Conservation (phyloP, 1,140 invertebrate genomes). For the Lepidurus apus region DNA sequence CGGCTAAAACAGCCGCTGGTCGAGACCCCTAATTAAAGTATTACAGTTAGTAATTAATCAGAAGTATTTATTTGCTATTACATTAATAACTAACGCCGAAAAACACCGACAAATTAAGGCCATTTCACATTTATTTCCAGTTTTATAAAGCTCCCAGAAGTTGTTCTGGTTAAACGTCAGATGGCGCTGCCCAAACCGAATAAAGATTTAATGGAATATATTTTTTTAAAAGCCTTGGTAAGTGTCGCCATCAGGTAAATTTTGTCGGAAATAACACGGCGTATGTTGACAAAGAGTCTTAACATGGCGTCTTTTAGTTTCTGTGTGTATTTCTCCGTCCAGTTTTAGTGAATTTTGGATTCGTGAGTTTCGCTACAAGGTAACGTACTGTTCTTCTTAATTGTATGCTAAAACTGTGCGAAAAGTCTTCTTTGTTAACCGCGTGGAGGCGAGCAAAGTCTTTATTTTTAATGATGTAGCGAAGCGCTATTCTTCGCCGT, state of each 20-base stretch:
- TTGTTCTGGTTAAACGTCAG: background rate
- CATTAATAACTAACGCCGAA: background rate
- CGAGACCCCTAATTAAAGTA: background rate
- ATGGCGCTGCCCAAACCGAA: background rate
- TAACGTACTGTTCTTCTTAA: background rate
- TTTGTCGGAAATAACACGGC: background rate
- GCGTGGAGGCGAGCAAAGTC: background rate
- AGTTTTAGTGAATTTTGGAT: background rate
- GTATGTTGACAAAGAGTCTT: background rate
- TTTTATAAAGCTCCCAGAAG: background rate
- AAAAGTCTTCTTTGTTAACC: too few relatives aligned
- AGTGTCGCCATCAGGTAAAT: background rate
- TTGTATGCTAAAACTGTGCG: background rate
- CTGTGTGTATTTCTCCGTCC: background rate
- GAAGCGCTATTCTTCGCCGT: background rate
- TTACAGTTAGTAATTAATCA: background rate
- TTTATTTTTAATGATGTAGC: background rate
- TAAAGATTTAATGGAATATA: background rate
- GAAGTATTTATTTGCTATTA: background rate
- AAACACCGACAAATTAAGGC: background rate
- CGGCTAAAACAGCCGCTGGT: background rate
- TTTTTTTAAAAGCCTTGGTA: background rate
- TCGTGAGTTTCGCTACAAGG: background rate
- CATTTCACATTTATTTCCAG: background rate
- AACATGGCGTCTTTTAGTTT: constrained; percentile 5